Evolutionary conservation across 2,113 vertebrate species (phyloP).

Genomic region (Elachura formosa): DNA sequence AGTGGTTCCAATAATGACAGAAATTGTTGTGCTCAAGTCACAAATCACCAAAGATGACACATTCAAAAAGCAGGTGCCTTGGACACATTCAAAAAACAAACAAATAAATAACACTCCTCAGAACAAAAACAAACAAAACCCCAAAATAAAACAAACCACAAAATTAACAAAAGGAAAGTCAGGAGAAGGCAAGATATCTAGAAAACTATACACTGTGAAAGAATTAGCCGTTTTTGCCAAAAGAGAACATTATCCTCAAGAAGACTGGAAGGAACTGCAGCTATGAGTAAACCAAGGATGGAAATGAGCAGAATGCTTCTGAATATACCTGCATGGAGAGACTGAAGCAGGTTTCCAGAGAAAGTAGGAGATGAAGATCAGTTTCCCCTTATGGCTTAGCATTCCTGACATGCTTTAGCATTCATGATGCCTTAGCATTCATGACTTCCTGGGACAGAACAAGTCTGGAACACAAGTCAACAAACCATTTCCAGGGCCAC

Average conservation of each 20-base stretch:
- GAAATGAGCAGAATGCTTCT: not conserved
- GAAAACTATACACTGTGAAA: not conserved
- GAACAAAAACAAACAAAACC: not conserved
- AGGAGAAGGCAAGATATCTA: not conserved
- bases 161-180: no score
- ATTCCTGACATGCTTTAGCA: fast-evolving
- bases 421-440: fast-evolving
- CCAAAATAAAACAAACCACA: no score
- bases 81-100: not conserved
- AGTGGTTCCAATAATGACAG: not conserved
- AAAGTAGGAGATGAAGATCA: not conserved
- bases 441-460: not conserved
- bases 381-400: not conserved
- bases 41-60: not conserved
- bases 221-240: not conserved
- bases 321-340: not conserved
- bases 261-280: not conserved
- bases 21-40: not conserved
- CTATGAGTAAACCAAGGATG: not conserved
- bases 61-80: not conserved
- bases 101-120: fast-evolving
- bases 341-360: not conserved
- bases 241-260: not conserved
- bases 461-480: not conserved
- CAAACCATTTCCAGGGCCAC: not conserved